Percentiles rank a stretch among this genome's conserved stretches.
These are phyloP conservation scores for Otus scops DNA, from an alignment of 2,797 vertebrate genomes.

Conservation along the genomic window DNA sequence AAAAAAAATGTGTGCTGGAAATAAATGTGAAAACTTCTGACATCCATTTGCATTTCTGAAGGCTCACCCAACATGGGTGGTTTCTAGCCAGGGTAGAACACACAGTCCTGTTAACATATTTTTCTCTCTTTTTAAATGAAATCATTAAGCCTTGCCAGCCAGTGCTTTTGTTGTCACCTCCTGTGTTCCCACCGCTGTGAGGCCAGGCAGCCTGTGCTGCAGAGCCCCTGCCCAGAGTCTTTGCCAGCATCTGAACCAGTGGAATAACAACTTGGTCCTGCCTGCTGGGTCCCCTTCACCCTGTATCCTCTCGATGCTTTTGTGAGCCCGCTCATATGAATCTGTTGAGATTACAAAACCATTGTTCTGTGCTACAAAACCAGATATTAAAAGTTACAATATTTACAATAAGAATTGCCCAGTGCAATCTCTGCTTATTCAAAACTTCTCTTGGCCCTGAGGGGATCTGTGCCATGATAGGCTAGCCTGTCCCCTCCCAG, in stretches of 20 bases:
- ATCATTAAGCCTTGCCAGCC: background rate
- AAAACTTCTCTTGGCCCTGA: background rate
- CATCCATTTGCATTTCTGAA: conserved; percentile 15
- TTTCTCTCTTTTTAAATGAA: background rate
- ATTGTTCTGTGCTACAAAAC: background rate
- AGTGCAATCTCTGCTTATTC: background rate
- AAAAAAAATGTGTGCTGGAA: background rate
- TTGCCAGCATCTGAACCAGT: background rate
- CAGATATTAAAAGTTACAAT: background rate
- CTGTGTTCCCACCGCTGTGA: background rate
- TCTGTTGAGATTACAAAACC: background rate
- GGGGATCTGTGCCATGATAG: background rate
- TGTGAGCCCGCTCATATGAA: rapidly evolving
- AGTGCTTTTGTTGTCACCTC: background rate
- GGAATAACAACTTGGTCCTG: background rate
- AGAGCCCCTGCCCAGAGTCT: background rate
- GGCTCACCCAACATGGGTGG: background rate
- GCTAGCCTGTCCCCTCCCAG: background rate
- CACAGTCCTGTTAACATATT: background rate
- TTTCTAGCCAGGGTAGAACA: background rate
- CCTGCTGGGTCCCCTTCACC: background rate
- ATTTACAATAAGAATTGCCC: background rate
- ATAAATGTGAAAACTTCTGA: background rate
- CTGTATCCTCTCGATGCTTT: rapidly evolving
- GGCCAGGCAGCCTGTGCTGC: background rate